Conservation (phyloP, 2,888 invertebrate species). For the Dugesia japonica region DNA sequence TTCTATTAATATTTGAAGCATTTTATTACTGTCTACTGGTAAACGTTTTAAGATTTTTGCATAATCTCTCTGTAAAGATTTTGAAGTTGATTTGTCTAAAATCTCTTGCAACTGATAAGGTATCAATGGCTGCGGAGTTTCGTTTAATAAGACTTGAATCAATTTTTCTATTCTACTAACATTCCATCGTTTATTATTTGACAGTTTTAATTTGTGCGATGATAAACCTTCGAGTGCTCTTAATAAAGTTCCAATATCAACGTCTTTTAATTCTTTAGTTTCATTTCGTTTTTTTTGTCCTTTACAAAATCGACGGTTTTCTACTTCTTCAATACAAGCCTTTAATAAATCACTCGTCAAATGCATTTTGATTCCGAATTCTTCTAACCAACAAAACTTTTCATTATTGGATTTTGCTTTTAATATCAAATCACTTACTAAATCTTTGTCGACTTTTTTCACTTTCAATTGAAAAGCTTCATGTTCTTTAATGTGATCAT, state of each 20-base stretch:
- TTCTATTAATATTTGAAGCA: background rate
- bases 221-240: background rate
- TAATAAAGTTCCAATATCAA: background rate
- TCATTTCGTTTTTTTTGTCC: background rate
- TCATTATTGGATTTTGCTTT: background rate
- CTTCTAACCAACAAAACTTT: background rate
- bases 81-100: background rate
- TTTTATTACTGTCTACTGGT: background rate
- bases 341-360: background rate
- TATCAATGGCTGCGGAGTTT: background rate
- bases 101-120: background rate
- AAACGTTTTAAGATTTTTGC: background rate
- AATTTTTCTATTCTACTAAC: background rate
- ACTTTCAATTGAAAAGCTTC: background rate
- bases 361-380: background rate
- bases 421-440: background rate
- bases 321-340: background rate
- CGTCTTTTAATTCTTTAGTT: background rate
- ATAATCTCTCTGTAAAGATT: background rate
- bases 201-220: background rate
- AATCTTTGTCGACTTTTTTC: background rate
- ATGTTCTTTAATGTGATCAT: background rate
- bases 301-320: background rate
- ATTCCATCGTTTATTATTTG: background rate
- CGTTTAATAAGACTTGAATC: background rate